A percentile compares a stretch with the other conserved stretches of the same genome.
These are phyloP conservation scores for Drosophila borealis DNA, from an alignment of 2,888 invertebrate species.

Conservation along the genomic window DNA sequence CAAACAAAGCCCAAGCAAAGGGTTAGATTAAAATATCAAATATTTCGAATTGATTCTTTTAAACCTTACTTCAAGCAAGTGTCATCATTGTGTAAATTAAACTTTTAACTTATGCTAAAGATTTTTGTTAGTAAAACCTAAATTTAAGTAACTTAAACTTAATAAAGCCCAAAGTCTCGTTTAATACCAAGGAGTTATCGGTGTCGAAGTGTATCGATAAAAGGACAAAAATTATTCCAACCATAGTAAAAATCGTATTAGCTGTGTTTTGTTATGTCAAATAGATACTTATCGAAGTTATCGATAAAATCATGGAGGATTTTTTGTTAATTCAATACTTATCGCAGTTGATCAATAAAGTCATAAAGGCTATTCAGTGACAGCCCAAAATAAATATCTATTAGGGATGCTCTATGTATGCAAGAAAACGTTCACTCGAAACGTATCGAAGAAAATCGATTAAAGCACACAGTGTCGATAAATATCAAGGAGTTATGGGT, in stretches of 20 bases:
- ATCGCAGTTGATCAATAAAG: too few relatives aligned
- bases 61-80: constrained; percentile 6
- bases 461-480: neutral
- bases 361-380: too few relatives aligned
- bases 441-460: too few relatives aligned
- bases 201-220: neutral
- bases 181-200: neutral
- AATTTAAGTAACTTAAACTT: constrained; percentile 36
- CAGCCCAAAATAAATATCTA: too few relatives aligned
- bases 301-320: too few relatives aligned
- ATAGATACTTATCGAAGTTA: neutral
- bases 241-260: too few relatives aligned
- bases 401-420: too few relatives aligned
- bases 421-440: too few relatives aligned
- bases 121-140: constrained; percentile 7
- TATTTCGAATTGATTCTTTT: neutral
- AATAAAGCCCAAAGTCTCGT: constrained; percentile 9
- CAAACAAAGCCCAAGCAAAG: neutral
- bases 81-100: constrained; percentile 2
- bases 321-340: too few relatives aligned
- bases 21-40: neutral
- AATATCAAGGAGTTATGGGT: neutral
- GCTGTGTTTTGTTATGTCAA: neutral
- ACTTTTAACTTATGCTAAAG: constrained; percentile 24
- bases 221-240: neutral